Percentiles rank a stretch among this genome's conserved stretches.
Conservation (phyloP, 2,797 vertebrate species). For the Jordanella pulchra region DNA sequence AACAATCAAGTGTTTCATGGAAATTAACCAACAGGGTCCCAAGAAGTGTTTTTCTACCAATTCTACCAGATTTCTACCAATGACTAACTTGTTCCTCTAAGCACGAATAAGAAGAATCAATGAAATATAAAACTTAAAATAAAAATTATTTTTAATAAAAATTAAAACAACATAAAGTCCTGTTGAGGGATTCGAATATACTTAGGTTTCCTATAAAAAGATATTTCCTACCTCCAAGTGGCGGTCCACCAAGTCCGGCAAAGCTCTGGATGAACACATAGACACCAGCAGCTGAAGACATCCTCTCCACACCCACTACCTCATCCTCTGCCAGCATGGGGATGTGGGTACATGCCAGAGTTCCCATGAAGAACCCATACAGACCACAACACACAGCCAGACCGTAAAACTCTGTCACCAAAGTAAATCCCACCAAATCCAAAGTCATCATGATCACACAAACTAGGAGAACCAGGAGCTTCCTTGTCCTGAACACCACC, state of each 20-base stretch:
- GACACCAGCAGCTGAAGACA: slow-evolving; percentile 92
- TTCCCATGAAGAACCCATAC: slow-evolving; percentile 92
- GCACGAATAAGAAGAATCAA: too few species aligned
- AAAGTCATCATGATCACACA: slow-evolving; percentile 80
- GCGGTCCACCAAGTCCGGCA: slow-evolving; percentile 92
- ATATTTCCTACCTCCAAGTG: slow-evolving; percentile 88
- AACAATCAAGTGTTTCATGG: too few species aligned
- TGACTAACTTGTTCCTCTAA: too few species aligned
- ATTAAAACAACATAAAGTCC: too few species aligned
- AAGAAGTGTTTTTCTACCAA: too few species aligned
- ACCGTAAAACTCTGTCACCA: slow-evolving; percentile 87
- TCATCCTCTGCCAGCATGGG: slow-evolving; percentile 94
- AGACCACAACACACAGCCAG: slow-evolving; percentile 87
- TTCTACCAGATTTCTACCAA: too few species aligned
- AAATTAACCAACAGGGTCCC: too few species aligned
- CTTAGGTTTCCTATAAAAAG: neutral
- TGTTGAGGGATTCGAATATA: neutral
- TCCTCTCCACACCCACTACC: slow-evolving; percentile 90
- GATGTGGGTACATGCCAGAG: slow-evolving; percentile 88
- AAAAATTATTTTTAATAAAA: too few species aligned
- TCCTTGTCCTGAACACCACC: slow-evolving; percentile 73
- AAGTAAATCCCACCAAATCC: slow-evolving; percentile 87
- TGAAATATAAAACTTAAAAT: too few species aligned
- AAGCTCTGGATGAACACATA: slow-evolving; percentile 96
- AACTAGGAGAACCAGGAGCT: slow-evolving; percentile 89